These are phyloP conservation scores for Drosophila parthenogenetica DNA, from an alignment of 2,888 invertebrate species.

Conservation along the genomic window DNA sequence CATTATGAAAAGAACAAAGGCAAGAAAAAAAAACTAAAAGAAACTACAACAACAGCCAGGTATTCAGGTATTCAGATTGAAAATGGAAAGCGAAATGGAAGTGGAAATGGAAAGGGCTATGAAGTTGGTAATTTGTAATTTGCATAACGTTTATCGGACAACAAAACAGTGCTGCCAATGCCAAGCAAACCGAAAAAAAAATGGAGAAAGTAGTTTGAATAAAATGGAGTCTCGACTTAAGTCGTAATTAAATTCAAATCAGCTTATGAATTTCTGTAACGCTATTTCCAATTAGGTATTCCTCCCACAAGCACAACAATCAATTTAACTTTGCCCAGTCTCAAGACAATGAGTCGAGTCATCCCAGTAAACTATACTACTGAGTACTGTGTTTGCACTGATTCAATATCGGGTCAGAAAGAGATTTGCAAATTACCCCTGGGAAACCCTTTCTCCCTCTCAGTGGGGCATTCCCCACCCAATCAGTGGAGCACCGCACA, in stretches of 20 bases:
- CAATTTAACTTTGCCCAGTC: constrained; percentile 8
- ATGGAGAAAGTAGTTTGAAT: not conserved
- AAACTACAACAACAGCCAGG: too few species aligned
- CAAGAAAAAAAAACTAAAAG: too few species aligned
- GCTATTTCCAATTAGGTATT: constrained; percentile 38
- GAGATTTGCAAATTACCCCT: constrained; percentile 7
- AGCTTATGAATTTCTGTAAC: constrained; percentile 48
- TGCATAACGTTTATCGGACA: constrained; percentile 75
- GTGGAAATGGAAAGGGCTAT: not conserved
- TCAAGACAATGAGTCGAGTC: constrained; percentile 11
- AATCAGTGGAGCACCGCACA: constrained; percentile 17
- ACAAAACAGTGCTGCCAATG: constrained; percentile 43
- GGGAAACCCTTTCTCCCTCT: not conserved
- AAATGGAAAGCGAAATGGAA: not conserved
- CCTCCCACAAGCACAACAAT: constrained; percentile 4
- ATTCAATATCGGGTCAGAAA: constrained; percentile 3
- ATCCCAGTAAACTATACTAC: not conserved
- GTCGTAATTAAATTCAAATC: constrained; percentile 75
- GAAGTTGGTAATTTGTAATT: constrained; percentile 45
- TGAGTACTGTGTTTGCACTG: not conserved
- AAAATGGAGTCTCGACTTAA: constrained; percentile 19
- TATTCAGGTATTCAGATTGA: constrained; percentile 13
- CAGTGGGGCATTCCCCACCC: not conserved
- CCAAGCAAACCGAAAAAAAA: constrained; percentile 26
- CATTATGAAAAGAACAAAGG: constrained; percentile 45